Evolutionary conservation across 2,888 invertebrate genomes (phyloP).

Genomic region (Sepiola atlantica): DNA sequence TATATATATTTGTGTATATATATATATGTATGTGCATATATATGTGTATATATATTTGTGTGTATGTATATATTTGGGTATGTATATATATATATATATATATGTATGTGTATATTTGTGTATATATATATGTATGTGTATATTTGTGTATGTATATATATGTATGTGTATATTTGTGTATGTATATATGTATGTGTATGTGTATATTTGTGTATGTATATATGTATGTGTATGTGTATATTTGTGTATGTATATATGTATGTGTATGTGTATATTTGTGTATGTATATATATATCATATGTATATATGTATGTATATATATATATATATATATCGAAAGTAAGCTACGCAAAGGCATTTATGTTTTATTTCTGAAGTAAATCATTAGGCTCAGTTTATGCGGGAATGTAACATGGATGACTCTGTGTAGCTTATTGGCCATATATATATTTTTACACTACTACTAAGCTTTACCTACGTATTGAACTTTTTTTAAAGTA

Average conservation of each 20-base stretch:
- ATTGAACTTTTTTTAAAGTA: not conserved
- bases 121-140: not conserved
- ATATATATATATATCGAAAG: slow-evolving; percentile 42
- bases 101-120: not conserved
- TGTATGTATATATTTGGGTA: not conserved
- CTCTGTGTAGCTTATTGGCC: too few species aligned
- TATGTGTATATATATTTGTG: not conserved
- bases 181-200: not conserved
- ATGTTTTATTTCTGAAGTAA: too few species aligned
- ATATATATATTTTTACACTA: not conserved
- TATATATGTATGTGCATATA: not conserved
- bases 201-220: not conserved
- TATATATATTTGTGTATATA: not conserved
- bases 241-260: not conserved
- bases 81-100: not conserved
- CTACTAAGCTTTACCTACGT: not conserved
- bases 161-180: not conserved
- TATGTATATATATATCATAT: slow-evolving; percentile 33
- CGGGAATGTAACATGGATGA: too few species aligned
- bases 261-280: not conserved
- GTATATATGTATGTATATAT: slow-evolving; percentile 37
- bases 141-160: not conserved
- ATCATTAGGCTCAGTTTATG: too few species aligned
- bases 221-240: not conserved
- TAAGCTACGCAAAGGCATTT: too few species aligned